Evolutionary conservation across 92 coral and sea anemone genomes (phyloP), one percentile per base, ranked within the genome.

Genomic region (Phenganax subtilis): DNA sequence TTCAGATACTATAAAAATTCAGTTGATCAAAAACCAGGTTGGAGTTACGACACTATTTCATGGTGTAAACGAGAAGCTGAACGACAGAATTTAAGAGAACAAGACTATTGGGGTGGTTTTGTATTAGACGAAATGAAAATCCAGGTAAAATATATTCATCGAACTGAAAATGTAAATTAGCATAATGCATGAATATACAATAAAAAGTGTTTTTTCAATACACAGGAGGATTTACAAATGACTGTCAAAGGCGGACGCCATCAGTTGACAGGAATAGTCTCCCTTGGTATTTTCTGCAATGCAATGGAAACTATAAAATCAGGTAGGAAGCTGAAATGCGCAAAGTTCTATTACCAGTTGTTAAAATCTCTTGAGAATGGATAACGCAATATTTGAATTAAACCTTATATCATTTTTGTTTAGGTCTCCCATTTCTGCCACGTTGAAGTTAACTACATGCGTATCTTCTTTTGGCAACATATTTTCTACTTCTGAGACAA

Each of bases 171-270:
- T 25, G 65, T 59, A 59, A 14, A 59, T 59, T 59, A 59, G 7
- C n/a, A 59, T 3, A 71, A 47, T 10, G 76, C 51, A 47, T 71
- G 5, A 17, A 27, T 27, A 68, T 29, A 9, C 27, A 6, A 12
- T 47, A 31, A 30, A 30, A 29, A 47, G 51, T 30, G 16, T 15
- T 25, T 71, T 47, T 71, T 6, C 12, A 30, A 7, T 37, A 47
- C 10, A 71, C n/a, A 71, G 76, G 76, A 71, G 55, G 55, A 71
- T 17, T 53, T 71, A 29, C 76, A 71, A 17, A 71, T 71, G 56
- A 71, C 76, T 53, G 76, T 71, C 25, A 71, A 71, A 71, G 57
- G 57, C 55, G 55, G 76, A 71, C 7, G 57, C 55, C 76, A 71
- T 20, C 76, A 71, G 76, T 53, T 71, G 29, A 53, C 57, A 47